Conservation (phyloP, 2,797 vertebrate species). For the Phoeniculus purpureus region DNA sequence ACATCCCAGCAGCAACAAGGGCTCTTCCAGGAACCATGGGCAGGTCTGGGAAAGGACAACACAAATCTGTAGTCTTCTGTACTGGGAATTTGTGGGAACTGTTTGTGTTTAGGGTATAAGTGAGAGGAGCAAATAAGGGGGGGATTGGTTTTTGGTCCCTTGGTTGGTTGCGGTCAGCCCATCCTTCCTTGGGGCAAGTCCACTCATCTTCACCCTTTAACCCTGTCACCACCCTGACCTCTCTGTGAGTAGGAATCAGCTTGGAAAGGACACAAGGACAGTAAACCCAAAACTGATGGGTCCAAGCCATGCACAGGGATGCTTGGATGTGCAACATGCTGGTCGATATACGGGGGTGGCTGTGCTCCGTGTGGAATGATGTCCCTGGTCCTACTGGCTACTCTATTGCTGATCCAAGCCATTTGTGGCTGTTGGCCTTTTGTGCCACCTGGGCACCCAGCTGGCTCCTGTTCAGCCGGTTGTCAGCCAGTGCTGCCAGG, state of each 20-base stretch:
- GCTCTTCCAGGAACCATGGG: neutral
- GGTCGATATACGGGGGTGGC: fast-evolving
- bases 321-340: neutral
- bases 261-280: neutral
- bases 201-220: neutral
- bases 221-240: neutral
- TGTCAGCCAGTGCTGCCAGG: too few species aligned
- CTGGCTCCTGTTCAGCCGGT: too few species aligned
- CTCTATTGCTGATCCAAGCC: too few species aligned
- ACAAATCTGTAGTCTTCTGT: neutral
- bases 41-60: neutral
- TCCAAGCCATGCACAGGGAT: fast-evolving
- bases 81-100: neutral
- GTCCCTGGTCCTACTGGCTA: too few species aligned
- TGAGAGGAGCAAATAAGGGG: neutral
- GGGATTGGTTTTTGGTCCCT: neutral
- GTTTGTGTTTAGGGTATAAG: neutral
- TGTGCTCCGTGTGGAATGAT: fast-evolving
- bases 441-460: too few species aligned
- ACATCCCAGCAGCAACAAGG: neutral
- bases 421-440: too few species aligned
- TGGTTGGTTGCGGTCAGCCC: too few species aligned
- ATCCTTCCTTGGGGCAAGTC: neutral
- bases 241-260: fast-evolving
- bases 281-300: neutral